Base-by-base conservation (phyloP, 2,888 invertebrate genomes). In the Pachycephus smyrnensis region DNA sequence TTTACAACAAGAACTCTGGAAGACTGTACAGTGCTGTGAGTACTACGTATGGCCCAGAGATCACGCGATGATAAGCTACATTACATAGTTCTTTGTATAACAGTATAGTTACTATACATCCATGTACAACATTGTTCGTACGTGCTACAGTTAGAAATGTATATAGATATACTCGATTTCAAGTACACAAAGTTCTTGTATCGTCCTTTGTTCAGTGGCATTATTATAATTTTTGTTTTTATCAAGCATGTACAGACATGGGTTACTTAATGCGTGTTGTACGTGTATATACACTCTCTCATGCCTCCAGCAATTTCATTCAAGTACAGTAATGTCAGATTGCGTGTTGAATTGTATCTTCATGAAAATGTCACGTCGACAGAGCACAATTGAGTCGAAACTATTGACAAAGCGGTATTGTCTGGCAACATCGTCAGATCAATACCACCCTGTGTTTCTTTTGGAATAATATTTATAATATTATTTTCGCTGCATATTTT, bases 21-120 rank as follows among this genome's bases (percentile, higher is more conserved):
- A 71, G 71, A 71, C 30, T 71, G 71, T 71, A 30, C 71, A 71
- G 33, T 71, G 71, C 71, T 33, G 71, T 33, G 71, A 71, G 71
- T 71, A 71, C 30, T 71, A 71, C 71, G 23, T 33, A 33, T 71
- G 30, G 33, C 71, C 71, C 71, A 71, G 30, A 71, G 71, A 71
- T 71, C 71, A 30, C 33, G 71, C 30, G 71, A 71, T 71, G 33
- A 30, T 71, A 71, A 33, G 71, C 31, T 71, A 71, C 71, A 71
- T 11, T 71, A 71, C 3, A 71, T 23, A 71, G 23, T 31, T 71
- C 71, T 71, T 71, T 33, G 71, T 71, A 32, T 71, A 71, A 31
- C 31, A 11, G 31, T 33, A 33, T 33, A 71, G 33, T 71, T 15
- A 71, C 71, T 71, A 71, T 71, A 71, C 71, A 71, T 71, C 12